Evolutionary conservation across 30 jellyfish, hydroid and myxozoan species (phyloP), one percentile per base, ranked within the genome.

Genomic region (Hydractinia symbiolongicarpus): DNA sequence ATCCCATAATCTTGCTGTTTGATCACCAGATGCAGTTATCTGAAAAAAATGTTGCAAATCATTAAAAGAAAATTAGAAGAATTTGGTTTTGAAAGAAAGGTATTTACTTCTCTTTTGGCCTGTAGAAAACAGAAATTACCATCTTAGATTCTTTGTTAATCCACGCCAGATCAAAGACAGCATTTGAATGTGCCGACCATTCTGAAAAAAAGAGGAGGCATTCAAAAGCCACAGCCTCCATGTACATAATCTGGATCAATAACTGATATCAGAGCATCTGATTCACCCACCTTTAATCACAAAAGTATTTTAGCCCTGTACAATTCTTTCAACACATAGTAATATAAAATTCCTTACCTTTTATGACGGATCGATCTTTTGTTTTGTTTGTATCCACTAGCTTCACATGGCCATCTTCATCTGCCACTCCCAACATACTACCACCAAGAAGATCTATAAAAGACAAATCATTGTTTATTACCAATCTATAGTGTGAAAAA

Each of bases 141-240:
- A 92, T 56, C 81, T 92, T 86, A 50, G 95, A 72, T 69, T 92
- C 91, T 53, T 79, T 71, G 14, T 83, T 85, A 60, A 92, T 76
- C 98, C 98, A 92, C n/a, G 98, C 98, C 67, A 92, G 79, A 55
- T 92, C 98, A 87, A 92, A 92, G 49, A 92, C 95, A 4, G 98
- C 98, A 92, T 92, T 92, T 16, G 98, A 92, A 87, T 92, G 98
- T 3, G 98, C 98, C n/a, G 96, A 88, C 98, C 98, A 92, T 14
- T 87, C 98, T 92, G 30, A 9, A 56, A 61, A 4, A 0, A 4
- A 15, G 4, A 57, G 62, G 4, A 61, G 81, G 55, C 9, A 3
- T 13, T 4, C 40, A 0, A 1, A 30, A 30, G 44, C 44, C 2
- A 30, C 44, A 30, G 44, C 44, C 44, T 30, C 0, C 7, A n/a